Evolutionary conservation across 2,888 invertebrate species (phyloP), one percentile per base, ranked within the genome.

Genomic region (Oxytorus armatus): DNA sequence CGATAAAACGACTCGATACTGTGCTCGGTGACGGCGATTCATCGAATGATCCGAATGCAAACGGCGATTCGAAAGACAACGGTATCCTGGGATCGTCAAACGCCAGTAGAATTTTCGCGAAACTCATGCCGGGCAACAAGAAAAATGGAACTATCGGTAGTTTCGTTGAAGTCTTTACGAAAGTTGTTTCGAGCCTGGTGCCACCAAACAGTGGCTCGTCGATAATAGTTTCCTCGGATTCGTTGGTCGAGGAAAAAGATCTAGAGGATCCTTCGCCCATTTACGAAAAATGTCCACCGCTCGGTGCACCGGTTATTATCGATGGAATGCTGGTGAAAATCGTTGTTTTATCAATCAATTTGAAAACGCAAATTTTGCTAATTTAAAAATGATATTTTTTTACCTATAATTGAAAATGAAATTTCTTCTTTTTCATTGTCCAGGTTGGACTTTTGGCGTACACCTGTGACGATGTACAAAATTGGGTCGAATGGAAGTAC

Each of bases 401-500:
- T 14, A n/a, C n/a, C n/a, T n/a, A n/a, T n/a, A n/a, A n/a, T n/a
- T n/a, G n/a, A n/a, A n/a, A n/a, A n/a, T n/a, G n/a, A n/a, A n/a
- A n/a, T n/a, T 29, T 53, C n/a, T 25, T n/a, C n/a, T n/a, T 29
- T 2, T 55, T 10, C 14, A 51, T 51, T 55, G 29, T 14, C 7
- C 57, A 88, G 88, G 57, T 88, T 1, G 87, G 79, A 1, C 73
- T 88, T 61, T 61, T 88, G 59, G 85, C 86, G 10, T 86, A 88
- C 51, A 88, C 87, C 11, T 88, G 88, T 57, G 85, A 87, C 66
- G 87, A 88, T 36, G 69, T 77, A 5, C 86, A 88, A 66, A 70
- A 44, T 72, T 86, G 86, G 86, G 87, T 86, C 14, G 79, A 83
- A 57, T 87, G 88, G 88, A 83, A 85, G 44, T 89, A 88, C 73